These are phyloP conservation scores for Coranthus polyacanthus DNA, from an alignment of 2,797 vertebrate species.

Conservation along the genomic window DNA sequence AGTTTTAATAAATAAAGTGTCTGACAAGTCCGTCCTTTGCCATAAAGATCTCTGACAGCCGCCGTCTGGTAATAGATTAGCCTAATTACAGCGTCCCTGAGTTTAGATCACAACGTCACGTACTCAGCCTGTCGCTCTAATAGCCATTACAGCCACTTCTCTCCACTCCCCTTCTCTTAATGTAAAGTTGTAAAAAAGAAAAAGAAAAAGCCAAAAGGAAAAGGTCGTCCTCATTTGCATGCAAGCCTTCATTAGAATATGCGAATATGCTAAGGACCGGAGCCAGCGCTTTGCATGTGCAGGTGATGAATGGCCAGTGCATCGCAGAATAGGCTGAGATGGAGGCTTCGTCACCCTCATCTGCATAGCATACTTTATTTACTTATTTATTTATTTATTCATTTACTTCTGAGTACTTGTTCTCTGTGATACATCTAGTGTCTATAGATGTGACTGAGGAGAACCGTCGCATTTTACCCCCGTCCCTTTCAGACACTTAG, in stretches of 20 bases:
- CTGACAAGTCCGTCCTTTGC: conserved; percentile 91
- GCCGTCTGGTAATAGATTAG: conserved; percentile 97
- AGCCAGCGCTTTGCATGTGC: conserved; percentile 92
- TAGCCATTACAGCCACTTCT: conserved; percentile 75
- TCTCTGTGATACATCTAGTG: conserved; percentile 79
- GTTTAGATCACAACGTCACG: conserved; percentile 95
- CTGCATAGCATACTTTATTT: conserved; percentile 90
- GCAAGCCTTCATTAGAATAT: conserved; percentile 99
- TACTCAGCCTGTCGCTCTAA: conserved; percentile 80
- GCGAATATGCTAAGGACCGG: conserved; percentile 97
- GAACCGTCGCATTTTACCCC: conserved; percentile 78
- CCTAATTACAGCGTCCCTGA: conserved; percentile 94
- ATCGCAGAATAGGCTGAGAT: conserved; percentile 90
- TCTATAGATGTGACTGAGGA: conserved; percentile 76
- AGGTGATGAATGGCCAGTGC: conserved; percentile 96
- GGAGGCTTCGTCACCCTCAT: conserved; percentile 95
- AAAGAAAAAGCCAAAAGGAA: conserved; percentile 83
- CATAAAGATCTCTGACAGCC: conserved; percentile 92
- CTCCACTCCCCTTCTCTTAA: conserved; percentile 84
- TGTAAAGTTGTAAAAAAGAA: conserved; percentile 94
- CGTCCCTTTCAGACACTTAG: conserved; percentile 29
- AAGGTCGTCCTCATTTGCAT: conserved; percentile 99
- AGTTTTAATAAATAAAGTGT: conserved; percentile 82
- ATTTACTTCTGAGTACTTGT: conserved; percentile 70
- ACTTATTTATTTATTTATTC: conserved; percentile 82